Conservation (phyloP, 2,113 vertebrate species). For the Pyxicephalus adspersus region DNA sequence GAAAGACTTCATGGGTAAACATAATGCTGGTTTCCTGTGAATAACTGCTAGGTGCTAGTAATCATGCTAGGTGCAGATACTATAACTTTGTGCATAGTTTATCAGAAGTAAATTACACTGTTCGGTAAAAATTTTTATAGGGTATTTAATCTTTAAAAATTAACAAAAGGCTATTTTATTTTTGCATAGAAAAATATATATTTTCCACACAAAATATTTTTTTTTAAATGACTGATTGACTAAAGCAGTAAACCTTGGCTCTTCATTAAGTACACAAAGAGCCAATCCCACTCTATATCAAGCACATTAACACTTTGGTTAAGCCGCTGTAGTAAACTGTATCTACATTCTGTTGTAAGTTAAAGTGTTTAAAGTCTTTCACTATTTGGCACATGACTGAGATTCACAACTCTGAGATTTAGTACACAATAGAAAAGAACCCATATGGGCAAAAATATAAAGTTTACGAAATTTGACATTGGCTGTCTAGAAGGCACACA, state of each 20-base stretch:
- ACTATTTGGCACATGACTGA: neutral
- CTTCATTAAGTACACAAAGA: neutral
- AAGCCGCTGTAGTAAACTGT: neutral
- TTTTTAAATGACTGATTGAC: neutral
- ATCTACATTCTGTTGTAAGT: constrained; percentile 16
- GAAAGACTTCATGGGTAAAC: too few relatives aligned
- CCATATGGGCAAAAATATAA: neutral
- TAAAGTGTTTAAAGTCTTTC: constrained; percentile 13
- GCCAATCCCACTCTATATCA: neutral
- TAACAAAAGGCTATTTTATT: neutral
- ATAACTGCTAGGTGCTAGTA: too few relatives aligned
- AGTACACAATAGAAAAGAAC: neutral
- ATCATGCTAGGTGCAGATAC: too few relatives aligned
- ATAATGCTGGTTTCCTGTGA: too few relatives aligned
- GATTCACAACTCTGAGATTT: neutral
- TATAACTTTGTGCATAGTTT: neutral
- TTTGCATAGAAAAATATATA: constrained; percentile 24
- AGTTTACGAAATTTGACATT: constrained; percentile 22
- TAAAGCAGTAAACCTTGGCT: neutral
- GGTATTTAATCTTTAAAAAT: neutral
- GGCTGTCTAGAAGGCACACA: constrained; percentile 37
- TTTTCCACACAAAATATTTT: neutral
- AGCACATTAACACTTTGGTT: constrained; percentile 12
- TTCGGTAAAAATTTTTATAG: neutral
- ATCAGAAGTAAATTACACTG: neutral